These are phyloP conservation scores for Girardinus metallicus DNA, from an alignment of 2,797 vertebrate genomes.

Conservation along the genomic window DNA sequence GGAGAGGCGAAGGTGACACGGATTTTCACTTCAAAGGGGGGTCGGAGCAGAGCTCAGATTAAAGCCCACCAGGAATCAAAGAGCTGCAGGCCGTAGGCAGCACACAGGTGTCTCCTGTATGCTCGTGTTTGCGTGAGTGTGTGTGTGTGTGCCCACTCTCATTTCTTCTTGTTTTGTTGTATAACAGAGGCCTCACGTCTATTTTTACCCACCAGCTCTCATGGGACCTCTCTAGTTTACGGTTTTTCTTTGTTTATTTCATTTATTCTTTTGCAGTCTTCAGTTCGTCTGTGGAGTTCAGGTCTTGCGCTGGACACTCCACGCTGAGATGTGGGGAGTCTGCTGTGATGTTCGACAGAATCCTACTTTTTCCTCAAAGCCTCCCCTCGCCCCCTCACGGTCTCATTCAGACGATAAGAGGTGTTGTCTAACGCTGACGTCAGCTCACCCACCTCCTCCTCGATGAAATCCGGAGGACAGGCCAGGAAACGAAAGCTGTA, in stretches of 20 bases:
- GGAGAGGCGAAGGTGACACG: slow-evolving; percentile 50
- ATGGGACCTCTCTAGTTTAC: slow-evolving; percentile 18
- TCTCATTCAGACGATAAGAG: neutral
- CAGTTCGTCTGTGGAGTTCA: neutral
- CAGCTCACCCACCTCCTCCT: neutral
- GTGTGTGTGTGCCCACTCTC: neutral
- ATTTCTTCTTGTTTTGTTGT: slow-evolving; percentile 16
- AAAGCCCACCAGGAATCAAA: slow-evolving; percentile 84
- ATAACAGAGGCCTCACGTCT: slow-evolving; percentile 20
- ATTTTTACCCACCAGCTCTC: slow-evolving; percentile 51
- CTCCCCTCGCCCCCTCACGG: neutral
- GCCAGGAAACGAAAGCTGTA: neutral
- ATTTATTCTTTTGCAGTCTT: neutral
- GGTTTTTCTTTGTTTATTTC: neutral
- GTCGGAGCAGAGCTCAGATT: slow-evolving; percentile 75
- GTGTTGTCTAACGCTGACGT: slow-evolving; percentile 7
- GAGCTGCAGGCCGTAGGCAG: slow-evolving; percentile 71
- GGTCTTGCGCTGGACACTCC: slow-evolving; percentile 7
- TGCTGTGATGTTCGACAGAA: neutral
- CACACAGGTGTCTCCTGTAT: slow-evolving; percentile 68
- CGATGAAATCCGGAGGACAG: neutral
- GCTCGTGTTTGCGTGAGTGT: slow-evolving; percentile 21
- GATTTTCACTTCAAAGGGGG: slow-evolving; percentile 83
- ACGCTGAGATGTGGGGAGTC: neutral
- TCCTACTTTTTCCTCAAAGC: neutral